A percentile compares a stretch with the other conserved stretches of the same genome.
Evolutionary conservation across 2,113 vertebrate species (phyloP).

Genomic region (Baryphthengus martii): DNA sequence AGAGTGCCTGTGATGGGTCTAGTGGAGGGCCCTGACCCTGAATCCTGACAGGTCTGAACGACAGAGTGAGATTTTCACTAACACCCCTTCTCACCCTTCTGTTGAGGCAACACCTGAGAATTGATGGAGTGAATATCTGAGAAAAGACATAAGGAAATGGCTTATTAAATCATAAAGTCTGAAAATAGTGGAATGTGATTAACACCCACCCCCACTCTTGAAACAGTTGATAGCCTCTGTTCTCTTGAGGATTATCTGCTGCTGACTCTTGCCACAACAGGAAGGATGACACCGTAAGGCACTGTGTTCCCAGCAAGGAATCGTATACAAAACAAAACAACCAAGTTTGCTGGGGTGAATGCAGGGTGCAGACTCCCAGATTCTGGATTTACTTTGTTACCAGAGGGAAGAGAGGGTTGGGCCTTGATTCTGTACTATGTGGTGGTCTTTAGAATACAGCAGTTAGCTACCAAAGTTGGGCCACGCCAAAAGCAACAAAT

Average conservation of each 20-base stretch:
- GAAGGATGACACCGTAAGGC: background rate
- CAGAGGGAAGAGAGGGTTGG: background rate
- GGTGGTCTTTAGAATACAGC: background rate
- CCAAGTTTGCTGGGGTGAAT: background rate
- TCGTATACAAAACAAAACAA: background rate
- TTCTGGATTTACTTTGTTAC: background rate
- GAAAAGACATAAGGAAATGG: conserved; percentile 48
- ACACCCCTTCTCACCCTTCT: conserved; percentile 43
- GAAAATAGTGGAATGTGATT: background rate
- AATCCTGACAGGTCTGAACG: background rate
- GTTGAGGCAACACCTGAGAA: conserved; percentile 51
- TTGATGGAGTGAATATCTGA: conserved; percentile 50
- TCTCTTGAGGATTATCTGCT: background rate
- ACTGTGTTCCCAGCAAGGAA: background rate
- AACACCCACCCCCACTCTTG: background rate
- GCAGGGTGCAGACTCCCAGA: background rate
- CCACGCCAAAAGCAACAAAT: background rate
- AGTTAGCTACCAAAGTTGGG: background rate
- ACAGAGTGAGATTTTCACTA: background rate
- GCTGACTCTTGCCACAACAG: background rate
- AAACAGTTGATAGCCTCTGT: background rate
- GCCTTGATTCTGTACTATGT: background rate
- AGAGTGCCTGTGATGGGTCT: too few relatives aligned
- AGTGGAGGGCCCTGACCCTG: too few relatives aligned
- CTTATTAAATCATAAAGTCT: conserved; percentile 17